These are phyloP conservation scores for Lordiphosa collinella DNA, from an alignment of 1,140 invertebrate species.

Conservation along the genomic window DNA sequence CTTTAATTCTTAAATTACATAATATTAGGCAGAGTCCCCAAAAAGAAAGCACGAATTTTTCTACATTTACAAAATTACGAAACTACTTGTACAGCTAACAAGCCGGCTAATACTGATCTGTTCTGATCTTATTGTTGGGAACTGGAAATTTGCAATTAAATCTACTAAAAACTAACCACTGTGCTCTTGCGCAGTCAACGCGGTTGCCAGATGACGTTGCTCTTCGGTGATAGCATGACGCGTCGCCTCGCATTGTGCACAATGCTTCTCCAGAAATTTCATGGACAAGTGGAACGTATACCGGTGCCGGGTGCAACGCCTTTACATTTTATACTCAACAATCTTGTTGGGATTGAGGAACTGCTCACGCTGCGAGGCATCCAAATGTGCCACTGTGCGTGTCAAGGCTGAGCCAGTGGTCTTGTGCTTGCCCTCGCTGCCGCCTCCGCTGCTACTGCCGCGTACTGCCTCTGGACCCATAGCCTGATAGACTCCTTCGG, in stretches of 20 bases:
- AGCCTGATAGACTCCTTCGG: slow-evolving; percentile 69
- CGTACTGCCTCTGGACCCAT: slow-evolving; percentile 60
- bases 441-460: slow-evolving; percentile 46
- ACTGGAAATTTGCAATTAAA: slow-evolving; percentile 29
- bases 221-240: slow-evolving; percentile 46
- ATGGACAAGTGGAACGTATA: slow-evolving; percentile 80
- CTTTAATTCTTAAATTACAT: background rate
- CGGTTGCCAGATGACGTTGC: slow-evolving; percentile 47
- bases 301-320: slow-evolving; percentile 79
- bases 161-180: slow-evolving; percentile 66
- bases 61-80: slow-evolving; percentile 67
- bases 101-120: slow-evolving; percentile 43
- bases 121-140: slow-evolving; percentile 32
- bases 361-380: slow-evolving; percentile 74
- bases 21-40: background rate
- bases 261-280: slow-evolving; percentile 79
- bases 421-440: slow-evolving; percentile 32
- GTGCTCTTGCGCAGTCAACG: slow-evolving; percentile 38
- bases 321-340: slow-evolving; percentile 79
- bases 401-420: slow-evolving; percentile 44
- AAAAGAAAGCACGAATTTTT: background rate
- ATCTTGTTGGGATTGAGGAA: slow-evolving; percentile 79
- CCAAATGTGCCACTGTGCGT: slow-evolving; percentile 73
- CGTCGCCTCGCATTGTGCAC: slow-evolving; percentile 71
- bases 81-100: slow-evolving; percentile 60